Evolutionary conservation across 2,113 vertebrate genomes (phyloP), one percentile per base, ranked within the genome.

Genomic region (Trachemys scripta): DNA sequence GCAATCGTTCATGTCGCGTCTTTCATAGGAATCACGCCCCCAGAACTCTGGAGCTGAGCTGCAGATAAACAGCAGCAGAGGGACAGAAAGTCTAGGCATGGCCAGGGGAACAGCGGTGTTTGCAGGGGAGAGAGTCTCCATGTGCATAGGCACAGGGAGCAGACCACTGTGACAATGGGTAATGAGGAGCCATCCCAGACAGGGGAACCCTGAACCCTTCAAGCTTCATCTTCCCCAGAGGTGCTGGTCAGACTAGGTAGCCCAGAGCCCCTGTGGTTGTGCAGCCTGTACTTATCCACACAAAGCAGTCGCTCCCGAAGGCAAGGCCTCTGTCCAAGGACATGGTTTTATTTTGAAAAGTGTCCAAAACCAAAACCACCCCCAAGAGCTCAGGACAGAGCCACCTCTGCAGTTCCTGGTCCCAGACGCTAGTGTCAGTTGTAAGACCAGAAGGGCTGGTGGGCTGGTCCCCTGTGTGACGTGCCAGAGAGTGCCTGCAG

Each of bases 1-100:
- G 56, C 56, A 11, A 59, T 27, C 1, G 56, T 27, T 27, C 2
- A 25, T 4, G 8, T 27, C 2, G 5, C 25, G 1, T 27, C 56
- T 59, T 25, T 56, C 54, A 56, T 22, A 24, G 24, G 54, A 56
- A 27, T 11, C 25, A 27, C 25, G 5, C 10, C 56, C 56, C 29
- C 59, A 31, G 12, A 29, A 65, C 59, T 13, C 59, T 13, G 3
- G 27, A 59, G 57, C 57, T 6, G 59, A 65, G 59, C 31, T 13
- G 12, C 57, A 59, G 57, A 59, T 59, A 59, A 59, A 59, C 57
- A 59, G 57, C 57, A 59, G 57, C 57, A 59, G 11, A 6, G 29
- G 27, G 59, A 35, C 29, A 35, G 59, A 35, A 16, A 65, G 17
- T 16, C 31, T 8, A 35, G 62, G 62, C 62, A 17, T 8, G 31